Conservation (phyloP, 1,140 invertebrate species). For the Drosophila kanapiae region DNA sequence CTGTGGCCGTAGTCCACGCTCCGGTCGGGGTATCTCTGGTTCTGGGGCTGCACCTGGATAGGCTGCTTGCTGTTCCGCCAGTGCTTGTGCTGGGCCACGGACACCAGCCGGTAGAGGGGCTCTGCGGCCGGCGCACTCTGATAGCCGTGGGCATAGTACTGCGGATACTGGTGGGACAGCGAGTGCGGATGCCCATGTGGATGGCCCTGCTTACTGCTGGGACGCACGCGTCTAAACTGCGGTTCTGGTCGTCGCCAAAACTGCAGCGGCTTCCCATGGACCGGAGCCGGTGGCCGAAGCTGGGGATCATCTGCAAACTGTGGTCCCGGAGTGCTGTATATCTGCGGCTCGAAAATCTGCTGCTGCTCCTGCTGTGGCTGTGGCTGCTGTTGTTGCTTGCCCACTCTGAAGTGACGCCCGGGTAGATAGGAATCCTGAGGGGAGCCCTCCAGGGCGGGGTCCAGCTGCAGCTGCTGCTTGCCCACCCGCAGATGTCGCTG, state of each 20-base stretch:
- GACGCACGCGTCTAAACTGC: slow-evolving; percentile 53
- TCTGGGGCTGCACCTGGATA: slow-evolving; percentile 72
- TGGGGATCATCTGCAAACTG: slow-evolving; percentile 66
- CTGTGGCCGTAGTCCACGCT: slow-evolving; percentile 65
- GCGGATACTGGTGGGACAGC: slow-evolving; percentile 46
- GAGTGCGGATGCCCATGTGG: not conserved
- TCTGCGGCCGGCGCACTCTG: slow-evolving; percentile 56
- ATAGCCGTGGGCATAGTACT: slow-evolving; percentile 67
- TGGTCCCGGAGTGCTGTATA: slow-evolving; percentile 41
- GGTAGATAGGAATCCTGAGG: slow-evolving; percentile 46
- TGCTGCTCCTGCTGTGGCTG: slow-evolving; percentile 37
- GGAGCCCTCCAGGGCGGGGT: not conserved
- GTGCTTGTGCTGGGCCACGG: slow-evolving; percentile 73
- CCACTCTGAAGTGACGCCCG: slow-evolving; percentile 55
- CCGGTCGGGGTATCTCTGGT: slow-evolving; percentile 59
- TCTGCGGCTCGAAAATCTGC: slow-evolving; percentile 34
- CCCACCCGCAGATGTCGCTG: slow-evolving; percentile 61
- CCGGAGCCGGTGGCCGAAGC: slow-evolving; percentile 42
- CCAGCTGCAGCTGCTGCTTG: slow-evolving; percentile 53
- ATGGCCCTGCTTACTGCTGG: slow-evolving; percentile 36
- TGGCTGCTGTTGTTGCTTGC: slow-evolving; percentile 59
- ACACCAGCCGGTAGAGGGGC: slow-evolving; percentile 67
- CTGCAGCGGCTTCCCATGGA: slow-evolving; percentile 41
- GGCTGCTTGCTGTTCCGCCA: slow-evolving; percentile 65
- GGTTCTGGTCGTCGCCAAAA: slow-evolving; percentile 56